Base-by-base conservation (phyloP, 23 tunicate genomes). In the Ascidia mentula region DNA sequence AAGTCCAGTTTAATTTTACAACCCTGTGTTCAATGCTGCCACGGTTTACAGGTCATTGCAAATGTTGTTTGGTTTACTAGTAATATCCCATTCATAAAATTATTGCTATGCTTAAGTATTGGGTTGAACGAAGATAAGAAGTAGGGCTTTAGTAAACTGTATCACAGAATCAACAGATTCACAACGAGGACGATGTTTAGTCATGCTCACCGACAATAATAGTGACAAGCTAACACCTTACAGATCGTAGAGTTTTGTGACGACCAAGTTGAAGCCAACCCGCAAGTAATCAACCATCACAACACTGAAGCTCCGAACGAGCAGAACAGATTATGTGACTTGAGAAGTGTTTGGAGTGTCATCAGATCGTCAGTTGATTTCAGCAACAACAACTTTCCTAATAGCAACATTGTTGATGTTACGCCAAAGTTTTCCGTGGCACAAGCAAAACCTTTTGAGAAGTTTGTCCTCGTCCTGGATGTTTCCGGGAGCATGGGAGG, bases 241-340 rank as follows among this genome's bases (percentile, higher is more conserved):
- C 33, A 87, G 92, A 77, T 87, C 20, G 65, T 34, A 2, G 72
- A 38, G 40, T 89, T 89, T 60, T 89, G 95, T 38, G 79, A 89
- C 82, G 80, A 84, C 37, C 82, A 79, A 40, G 65, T 37, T 28
- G 38, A 74, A 34, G n/a, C n/a, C n/a, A n/a, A n/a, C n/a, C n/a
- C n/a, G n/a, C n/a, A n/a, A n/a, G n/a, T n/a, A n/a, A 53, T 3
- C 65, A 81, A 76, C 79, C 35, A 40, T 34, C 86, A 87, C 78
- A 87, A 82, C 77, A 69, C 26, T 18, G 86, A 87, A 42, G 92
- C 86, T 0, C 86, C 86, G 9, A 81, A 82, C 77, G 86, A 87
- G 36, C 86, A 87, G 45, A 82, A 81, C 72, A 74, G 86, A 31
- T 60, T 87, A 46, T 87, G 86, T 45, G 73, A 82, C 35, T 36